Evolutionary conservation across 2,888 invertebrate genomes (phyloP).

Genomic region (Coronaproctus castanopsis): DNA sequence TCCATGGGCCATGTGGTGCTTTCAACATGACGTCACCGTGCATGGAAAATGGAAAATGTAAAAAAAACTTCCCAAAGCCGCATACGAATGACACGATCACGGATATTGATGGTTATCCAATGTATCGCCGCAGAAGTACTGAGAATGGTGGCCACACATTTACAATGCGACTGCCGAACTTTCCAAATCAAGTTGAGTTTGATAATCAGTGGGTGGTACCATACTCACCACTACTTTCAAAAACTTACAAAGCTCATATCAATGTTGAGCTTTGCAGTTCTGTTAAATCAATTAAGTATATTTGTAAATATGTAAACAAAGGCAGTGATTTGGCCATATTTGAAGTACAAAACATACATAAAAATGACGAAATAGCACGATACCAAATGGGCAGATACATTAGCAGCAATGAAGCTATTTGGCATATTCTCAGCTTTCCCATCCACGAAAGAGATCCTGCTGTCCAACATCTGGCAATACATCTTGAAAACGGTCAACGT

Average conservation of each 20-base stretch:
- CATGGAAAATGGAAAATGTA: conserved; percentile 16
- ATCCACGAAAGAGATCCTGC: conserved; percentile 22
- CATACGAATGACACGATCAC: conserved; percentile 21
- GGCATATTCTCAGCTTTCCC: conserved; percentile 21
- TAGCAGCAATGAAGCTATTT: conserved; percentile 15
- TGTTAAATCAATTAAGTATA: conserved; percentile 26
- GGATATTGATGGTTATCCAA: conserved; percentile 23
- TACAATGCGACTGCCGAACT: conserved; percentile 17
- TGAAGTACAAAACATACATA: conserved; percentile 17
- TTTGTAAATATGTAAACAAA: conserved; percentile 24
- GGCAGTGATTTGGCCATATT: conserved; percentile 17
- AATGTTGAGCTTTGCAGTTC: conserved; percentile 27
- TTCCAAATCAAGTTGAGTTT: conserved; percentile 12
- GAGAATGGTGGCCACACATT: conserved; percentile 12
- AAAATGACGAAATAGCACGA: conserved; percentile 19
- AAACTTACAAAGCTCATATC: conserved; percentile 22
- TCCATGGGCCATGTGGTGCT: conserved; percentile 21
- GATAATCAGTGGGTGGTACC: conserved; percentile 20
- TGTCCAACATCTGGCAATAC: conserved; percentile 21
- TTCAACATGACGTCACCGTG: conserved; percentile 17
- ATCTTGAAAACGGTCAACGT: conserved; percentile 23
- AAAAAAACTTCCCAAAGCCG: conserved; percentile 20
- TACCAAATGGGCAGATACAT: conserved; percentile 21
- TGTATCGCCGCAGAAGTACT: conserved; percentile 19
- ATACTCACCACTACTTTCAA: conserved; percentile 16